These are phyloP conservation scores for Stomatorhinus ivindoensis DNA, from an alignment of 2,113 vertebrate genomes.

Conservation along the genomic window DNA sequence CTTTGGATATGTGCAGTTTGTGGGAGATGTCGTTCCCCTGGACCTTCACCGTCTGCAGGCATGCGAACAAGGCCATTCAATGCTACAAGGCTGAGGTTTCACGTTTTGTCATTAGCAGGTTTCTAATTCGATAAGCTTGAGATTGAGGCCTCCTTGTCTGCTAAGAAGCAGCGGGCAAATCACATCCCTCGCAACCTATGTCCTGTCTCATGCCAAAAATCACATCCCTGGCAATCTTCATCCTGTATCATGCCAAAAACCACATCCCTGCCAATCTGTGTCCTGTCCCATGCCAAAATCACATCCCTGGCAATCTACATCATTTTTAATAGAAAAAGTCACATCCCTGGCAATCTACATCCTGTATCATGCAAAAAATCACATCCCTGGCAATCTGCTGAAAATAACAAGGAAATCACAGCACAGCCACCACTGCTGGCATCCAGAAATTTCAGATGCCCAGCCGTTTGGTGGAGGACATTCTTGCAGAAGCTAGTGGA, in stretches of 20 bases:
- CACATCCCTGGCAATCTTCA: neutral
- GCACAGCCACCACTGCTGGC: neutral
- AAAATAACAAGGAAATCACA: neutral
- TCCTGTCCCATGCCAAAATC: no score
- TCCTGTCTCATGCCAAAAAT: neutral
- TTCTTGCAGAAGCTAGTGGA: neutral
- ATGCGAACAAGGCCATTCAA: neutral
- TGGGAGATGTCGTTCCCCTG: conserved; percentile 76
- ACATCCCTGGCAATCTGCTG: neutral
- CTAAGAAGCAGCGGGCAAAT: neutral
- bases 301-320: neutral
- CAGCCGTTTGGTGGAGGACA: neutral
- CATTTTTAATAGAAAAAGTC: no score
- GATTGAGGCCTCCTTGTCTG: neutral
- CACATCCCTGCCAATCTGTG: no score
- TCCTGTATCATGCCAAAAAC: no score
- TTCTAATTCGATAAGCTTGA: neutral
- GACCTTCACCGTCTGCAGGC: conserved; percentile 71
- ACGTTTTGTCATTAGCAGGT: neutral
- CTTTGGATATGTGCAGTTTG: conserved; percentile 74
- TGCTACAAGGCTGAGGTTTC: neutral
- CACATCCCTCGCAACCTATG: neutral
- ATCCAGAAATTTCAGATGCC: neutral
- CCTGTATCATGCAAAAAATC: neutral
- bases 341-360: neutral